Evolutionary conservation across 2,888 invertebrate species (phyloP).

Genomic region (Coenonympha arcania): DNA sequence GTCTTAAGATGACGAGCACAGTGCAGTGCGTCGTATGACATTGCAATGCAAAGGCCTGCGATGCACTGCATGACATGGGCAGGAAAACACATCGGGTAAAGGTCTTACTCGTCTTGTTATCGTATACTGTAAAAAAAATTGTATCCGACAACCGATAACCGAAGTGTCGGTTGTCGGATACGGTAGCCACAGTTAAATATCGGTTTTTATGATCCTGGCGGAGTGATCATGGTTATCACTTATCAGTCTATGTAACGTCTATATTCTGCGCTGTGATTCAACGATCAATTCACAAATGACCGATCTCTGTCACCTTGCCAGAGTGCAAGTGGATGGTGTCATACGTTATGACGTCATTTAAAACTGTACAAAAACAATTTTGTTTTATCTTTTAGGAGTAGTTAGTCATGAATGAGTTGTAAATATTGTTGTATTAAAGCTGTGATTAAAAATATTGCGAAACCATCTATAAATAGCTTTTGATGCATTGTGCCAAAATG

Average conservation of each 20-base stretch:
- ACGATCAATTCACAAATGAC: background rate
- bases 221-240: conserved; percentile 15
- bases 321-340: conserved; percentile 37
- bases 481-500: background rate
- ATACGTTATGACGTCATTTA: conserved; percentile 25
- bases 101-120: no score
- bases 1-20: no score
- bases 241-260: conserved; percentile 5
- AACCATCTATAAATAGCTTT: background rate
- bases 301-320: conserved; percentile 43
- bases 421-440: no score
- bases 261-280: conserved; percentile 31
- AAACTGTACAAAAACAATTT: background rate
- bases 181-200: no score
- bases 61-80: no score
- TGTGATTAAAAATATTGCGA: no score
- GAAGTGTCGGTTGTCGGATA: no score
- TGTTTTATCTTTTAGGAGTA: background rate
- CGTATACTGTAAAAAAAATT: no score
- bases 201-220: background rate
- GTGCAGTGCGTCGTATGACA: no score
- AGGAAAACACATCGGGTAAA: no score
- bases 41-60: no score
- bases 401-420: background rate
- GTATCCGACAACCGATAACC: no score